Base-by-base conservation (phyloP, 1,140 invertebrate species). In the Agrypnia vestita region DNA sequence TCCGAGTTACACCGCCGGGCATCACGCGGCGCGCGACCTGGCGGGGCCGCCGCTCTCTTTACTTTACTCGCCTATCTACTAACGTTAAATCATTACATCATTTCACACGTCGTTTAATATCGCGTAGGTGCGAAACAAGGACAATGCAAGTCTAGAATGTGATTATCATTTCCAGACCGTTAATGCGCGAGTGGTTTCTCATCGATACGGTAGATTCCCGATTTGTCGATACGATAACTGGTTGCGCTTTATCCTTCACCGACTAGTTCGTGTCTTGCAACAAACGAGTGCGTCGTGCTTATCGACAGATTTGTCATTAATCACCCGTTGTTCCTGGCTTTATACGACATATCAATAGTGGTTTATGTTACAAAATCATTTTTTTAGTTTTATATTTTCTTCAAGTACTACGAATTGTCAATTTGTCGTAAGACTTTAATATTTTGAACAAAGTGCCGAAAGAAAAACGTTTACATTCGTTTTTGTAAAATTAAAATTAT, bases 201-300 rank as follows among this genome's bases (percentile, higher is more conserved):
- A 59, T 12, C 21, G 17, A 59, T 19, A 19, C 21, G 17, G 21
- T 19, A 19, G 55, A 59, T 59, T 59, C 11, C 55, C 15, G 7
- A 59, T 59, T 59, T 59, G 21, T 6, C 25, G 55, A 19, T 19
- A 10, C 55, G 55, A n/a, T 59, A 15, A 19, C 21, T 59, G 55
- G 21, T 10, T 21, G 21, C 55, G 55, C 55, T 59, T 11, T 59
- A 59, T 21, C 15, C 15, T 19, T 10, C 15, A 11, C n/a, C 55
- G 25, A 59, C 55, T 21, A 59, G 55, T 59, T 13, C 55, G 55
- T 59, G 17, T 59, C 17, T 15, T n/a, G 55, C 55, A 10, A 59
- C 55, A 59, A 15, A 55, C n/a, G 7, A 15, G 55, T 35, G 25
- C 6, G 55, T 21, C 21, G 15, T 7, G 13, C 21, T 59, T 59